Conservation (phyloP, 2,797 vertebrate species). For the Notoglanidium macrostoma region DNA sequence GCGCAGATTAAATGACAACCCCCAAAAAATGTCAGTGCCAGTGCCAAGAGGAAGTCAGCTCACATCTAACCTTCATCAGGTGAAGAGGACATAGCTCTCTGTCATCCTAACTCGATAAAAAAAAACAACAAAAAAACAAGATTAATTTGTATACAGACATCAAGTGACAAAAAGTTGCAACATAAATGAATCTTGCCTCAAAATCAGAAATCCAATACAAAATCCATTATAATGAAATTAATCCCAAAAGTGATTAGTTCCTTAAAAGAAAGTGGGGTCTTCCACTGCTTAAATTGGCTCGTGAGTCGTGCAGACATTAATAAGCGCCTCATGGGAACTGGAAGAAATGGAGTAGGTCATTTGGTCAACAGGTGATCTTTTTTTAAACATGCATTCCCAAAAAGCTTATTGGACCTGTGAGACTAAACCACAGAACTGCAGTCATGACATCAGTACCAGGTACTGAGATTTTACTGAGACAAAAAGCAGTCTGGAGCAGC, state of each 20-base stretch:
- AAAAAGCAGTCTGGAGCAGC: conserved; percentile 52
- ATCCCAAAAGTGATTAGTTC: conserved; percentile 3
- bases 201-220: conserved; percentile 18
- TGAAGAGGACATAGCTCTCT: conserved; percentile 42
- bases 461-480: background rate
- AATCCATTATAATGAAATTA: conserved; percentile 1
- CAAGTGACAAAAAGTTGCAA: background rate
- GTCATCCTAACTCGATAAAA: conserved; percentile 45
- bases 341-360: conserved; percentile 11
- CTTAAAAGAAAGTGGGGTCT: background rate
- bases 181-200: background rate
- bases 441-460: conserved; percentile 57
- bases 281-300: background rate
- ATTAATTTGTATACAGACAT: conserved; percentile 29
- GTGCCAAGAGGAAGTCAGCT: conserved; percentile 31
- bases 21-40: conserved; percentile 73
- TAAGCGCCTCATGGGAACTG: conserved; percentile 11
- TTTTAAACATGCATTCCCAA: conserved; percentile 49
- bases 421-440: conserved; percentile 43
- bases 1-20: conserved; percentile 73
- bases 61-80: conserved; percentile 49
- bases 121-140: background rate
- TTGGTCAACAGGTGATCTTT: conserved; percentile 47
- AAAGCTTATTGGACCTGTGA: conserved; percentile 53
- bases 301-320: conserved; percentile 20